A percentile compares a stretch with the other conserved stretches of the same genome.
These are phyloP conservation scores for Trididemnum nubilum DNA, from an alignment of 23 tunicate species.

Conservation along the genomic window DNA sequence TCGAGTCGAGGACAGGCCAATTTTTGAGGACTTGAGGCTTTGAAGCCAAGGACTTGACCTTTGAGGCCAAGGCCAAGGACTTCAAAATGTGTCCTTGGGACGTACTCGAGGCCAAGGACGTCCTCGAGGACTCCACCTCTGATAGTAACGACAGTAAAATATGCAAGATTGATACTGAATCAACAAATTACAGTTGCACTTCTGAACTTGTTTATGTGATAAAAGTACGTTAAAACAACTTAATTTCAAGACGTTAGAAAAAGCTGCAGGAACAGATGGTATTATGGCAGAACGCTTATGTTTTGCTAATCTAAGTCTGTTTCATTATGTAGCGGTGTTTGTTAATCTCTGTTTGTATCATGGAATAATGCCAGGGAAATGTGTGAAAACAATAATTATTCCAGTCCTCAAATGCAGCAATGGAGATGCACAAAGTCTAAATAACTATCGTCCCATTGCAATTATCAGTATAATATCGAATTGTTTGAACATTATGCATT, in stretches of 20 bases:
- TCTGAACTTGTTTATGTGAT: not conserved
- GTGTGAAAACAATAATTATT: not conserved
- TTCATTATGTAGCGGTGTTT: not conserved
- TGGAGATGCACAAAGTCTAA: not conserved
- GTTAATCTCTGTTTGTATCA: not conserved
- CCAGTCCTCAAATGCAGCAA: not conserved
- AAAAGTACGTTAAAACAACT: not conserved
- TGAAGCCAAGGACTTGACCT: too few species aligned
- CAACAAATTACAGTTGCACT: not conserved
- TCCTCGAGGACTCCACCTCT: too few species aligned
- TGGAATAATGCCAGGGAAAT: not conserved
- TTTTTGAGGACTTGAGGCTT: too few species aligned
- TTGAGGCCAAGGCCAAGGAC: too few species aligned
- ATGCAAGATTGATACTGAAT: too few species aligned
- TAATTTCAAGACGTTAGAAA: not conserved
- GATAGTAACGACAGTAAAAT: too few species aligned
- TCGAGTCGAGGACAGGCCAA: too few species aligned
- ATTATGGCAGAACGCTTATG: not conserved
- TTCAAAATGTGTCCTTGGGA: too few species aligned
- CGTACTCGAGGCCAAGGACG: too few species aligned
- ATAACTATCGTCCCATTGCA: not conserved
- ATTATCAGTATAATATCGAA: not conserved
- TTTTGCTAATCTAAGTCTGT: not conserved
- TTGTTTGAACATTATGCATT: not conserved
- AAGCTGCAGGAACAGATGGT: not conserved